These are phyloP conservation scores for Masnerella sp. DNA, from an alignment of 2,888 invertebrate species.

Conservation along the genomic window DNA sequence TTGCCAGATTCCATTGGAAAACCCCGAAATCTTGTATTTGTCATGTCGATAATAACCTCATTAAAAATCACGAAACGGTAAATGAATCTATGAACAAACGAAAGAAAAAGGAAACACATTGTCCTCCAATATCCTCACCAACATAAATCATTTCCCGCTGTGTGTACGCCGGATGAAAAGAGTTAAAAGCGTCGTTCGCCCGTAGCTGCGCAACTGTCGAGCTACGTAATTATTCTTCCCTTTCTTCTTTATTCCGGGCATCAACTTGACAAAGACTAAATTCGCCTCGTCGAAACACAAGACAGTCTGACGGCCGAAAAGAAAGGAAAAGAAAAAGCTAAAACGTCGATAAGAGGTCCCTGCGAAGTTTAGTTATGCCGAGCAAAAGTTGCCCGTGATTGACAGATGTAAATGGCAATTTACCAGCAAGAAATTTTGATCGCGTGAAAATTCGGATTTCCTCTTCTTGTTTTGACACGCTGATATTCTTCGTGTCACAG, in stretches of 20 bases:
- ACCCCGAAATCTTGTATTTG: slow-evolving; percentile 14
- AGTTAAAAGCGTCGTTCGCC: slow-evolving; percentile 49
- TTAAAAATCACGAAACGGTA: slow-evolving; percentile 26
- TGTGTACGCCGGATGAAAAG: slow-evolving; percentile 35
- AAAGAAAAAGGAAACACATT: slow-evolving; percentile 47
- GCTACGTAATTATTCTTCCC: slow-evolving; percentile 49
- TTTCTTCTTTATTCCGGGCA: slow-evolving; percentile 40
- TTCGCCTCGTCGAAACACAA: slow-evolving; percentile 51
- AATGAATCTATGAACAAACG: slow-evolving; percentile 19
- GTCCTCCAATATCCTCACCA: slow-evolving; percentile 39
- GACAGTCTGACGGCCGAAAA: slow-evolving; percentile 45
- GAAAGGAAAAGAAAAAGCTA: slow-evolving; percentile 24
- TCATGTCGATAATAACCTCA: slow-evolving; percentile 39
- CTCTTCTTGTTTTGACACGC: slow-evolving; percentile 3
- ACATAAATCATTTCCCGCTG: slow-evolving; percentile 45
- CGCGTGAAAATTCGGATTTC: slow-evolving; percentile 2
- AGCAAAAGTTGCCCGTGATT: slow-evolving; percentile 43
- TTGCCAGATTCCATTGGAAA: too few relatives aligned
- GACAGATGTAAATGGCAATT: slow-evolving; percentile 54
- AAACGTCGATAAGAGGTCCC: slow-evolving; percentile 42
- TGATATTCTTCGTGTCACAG: background rate
- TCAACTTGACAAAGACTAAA: slow-evolving; percentile 52
- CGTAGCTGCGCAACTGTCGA: slow-evolving; percentile 35
- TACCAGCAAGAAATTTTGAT: slow-evolving; percentile 29
- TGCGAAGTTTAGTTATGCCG: slow-evolving; percentile 40